Base-by-base conservation (phyloP, 2,797 vertebrate genomes). In the Oreochromis mossambicus region DNA sequence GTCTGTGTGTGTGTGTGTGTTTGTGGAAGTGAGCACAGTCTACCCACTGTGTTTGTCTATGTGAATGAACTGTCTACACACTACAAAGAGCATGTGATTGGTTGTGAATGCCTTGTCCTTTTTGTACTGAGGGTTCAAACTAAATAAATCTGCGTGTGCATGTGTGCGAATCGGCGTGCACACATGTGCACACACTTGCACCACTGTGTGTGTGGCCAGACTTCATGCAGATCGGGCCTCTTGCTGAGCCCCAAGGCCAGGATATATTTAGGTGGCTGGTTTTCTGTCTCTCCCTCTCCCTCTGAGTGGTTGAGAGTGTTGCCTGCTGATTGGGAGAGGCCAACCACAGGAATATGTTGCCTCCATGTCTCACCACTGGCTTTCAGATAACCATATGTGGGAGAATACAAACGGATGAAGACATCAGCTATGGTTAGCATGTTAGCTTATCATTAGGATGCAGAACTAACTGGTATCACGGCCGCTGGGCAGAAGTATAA, bases 301-400 rank as follows among this genome's bases (percentile, higher is more conserved):
- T 88, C 81, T 70, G 89, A 88, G 85, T 81, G 82, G 81, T 79
- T 86, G 77, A 87, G 81, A 94, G 86, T 63, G 14, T 86, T 92
- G 91, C 89, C 85, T 89, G 43, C 92, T 94, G 91, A 92, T 92
- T 91, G 93, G 92, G 93, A 94, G 93, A 90, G 94, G 93, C 92
- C 76, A 78, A 91, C 95, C 94, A 76, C 95, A 93, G 94, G 87
- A 86, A 92, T 84, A 91, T 83, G 94, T 89, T 94, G 94, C 94
- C 95, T 91, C 88, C 17, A 4, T 93, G 94, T 94, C 94, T 94
- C 92, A 89, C 94, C 93, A 17, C 94, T 68, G 84, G 86, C 89
- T 78, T 90, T 90, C 87, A 93, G 91, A 94, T 94, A 94, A 95
- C 93, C 94, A 94, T 92, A 91, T 93, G 92, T 94, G 93, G 93